Percentiles rank a stretch among this genome's conserved stretches.
Evolutionary conservation across 2,888 invertebrate species (phyloP).

Genomic region (Macrosoma leucophasiata): DNA sequence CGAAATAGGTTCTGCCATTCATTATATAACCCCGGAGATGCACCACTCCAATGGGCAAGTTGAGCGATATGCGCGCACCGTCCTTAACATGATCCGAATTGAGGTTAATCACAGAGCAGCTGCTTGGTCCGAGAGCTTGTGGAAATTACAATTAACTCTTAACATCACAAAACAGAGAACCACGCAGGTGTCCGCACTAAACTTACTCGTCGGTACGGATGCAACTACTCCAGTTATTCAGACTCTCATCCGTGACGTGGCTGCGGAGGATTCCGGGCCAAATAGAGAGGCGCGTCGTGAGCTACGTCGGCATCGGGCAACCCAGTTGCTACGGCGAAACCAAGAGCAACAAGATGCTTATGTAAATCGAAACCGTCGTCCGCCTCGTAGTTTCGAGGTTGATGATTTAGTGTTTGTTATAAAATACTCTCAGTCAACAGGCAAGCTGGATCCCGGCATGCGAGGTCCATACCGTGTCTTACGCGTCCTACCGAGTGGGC

Average conservation of each 20-base stretch:
- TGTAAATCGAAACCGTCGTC: not conserved
- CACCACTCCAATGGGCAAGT: constrained; percentile 22
- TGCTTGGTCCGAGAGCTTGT: constrained; percentile 12
- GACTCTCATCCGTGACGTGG: not conserved
- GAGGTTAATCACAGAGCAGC: constrained; percentile 21
- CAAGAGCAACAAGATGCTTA: not conserved
- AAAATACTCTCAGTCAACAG: constrained; percentile 1
- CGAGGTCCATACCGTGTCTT: constrained; percentile 5
- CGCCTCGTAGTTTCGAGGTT: not conserved
- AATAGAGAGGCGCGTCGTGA: not conserved
- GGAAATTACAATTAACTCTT: constrained; percentile 23
- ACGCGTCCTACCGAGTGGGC: constrained; percentile 3
- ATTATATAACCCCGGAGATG: constrained; percentile 22
- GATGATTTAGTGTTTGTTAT: constrained; percentile 3
- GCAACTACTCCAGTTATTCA: not conserved
- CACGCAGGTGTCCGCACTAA: constrained; percentile 22
- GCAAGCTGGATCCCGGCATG: constrained; percentile 9
- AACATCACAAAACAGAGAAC: constrained; percentile 24
- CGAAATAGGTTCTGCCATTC: constrained; percentile 17
- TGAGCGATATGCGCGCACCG: constrained; percentile 15
- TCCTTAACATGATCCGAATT: constrained; percentile 26
- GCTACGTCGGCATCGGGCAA: not conserved
- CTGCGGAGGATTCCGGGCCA: not conserved
- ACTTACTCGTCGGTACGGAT: constrained; percentile 14
- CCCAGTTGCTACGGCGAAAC: not conserved